phyloP scores from a whole-genome alignment of 1,140 invertebrate species.

The Eriocheir sinensis region DNA sequence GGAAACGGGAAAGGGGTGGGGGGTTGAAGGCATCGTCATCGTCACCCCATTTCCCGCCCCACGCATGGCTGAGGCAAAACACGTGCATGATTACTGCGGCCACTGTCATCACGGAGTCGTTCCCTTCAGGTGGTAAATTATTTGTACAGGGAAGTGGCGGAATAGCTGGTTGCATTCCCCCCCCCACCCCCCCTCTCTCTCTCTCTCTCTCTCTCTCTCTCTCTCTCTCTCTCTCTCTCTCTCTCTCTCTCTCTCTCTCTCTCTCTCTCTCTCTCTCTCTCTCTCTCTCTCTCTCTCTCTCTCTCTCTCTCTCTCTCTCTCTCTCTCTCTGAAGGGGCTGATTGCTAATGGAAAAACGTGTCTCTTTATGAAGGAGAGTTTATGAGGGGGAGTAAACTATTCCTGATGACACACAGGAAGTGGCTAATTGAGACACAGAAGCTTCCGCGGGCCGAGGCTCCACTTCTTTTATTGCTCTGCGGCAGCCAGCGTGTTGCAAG shows the following conservation, averaged over 20 bases:
- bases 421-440: constrained; percentile 24
- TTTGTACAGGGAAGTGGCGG: too few relatives aligned
- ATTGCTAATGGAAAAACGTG: constrained; percentile 23
- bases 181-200: too few relatives aligned
- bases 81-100: too few relatives aligned
- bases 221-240: not conserved
- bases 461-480: not conserved
- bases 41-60: not conserved
- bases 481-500: not conserved
- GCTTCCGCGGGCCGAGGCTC: constrained; percentile 8
- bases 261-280: not conserved
- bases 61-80: too few relatives aligned
- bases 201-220: not conserved
- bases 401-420: constrained; percentile 1
- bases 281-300: not conserved
- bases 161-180: too few relatives aligned
- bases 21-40: not conserved
- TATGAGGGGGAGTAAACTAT: not conserved
- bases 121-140: too few relatives aligned
- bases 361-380: constrained; percentile 12
- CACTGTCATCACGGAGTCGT: too few relatives aligned
- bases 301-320: too few relatives aligned
- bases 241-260: not conserved
- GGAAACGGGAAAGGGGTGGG: not conserved
- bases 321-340: not conserved